Conservation (phyloP, 2,113 vertebrate species). For the Motacilla alba region DNA sequence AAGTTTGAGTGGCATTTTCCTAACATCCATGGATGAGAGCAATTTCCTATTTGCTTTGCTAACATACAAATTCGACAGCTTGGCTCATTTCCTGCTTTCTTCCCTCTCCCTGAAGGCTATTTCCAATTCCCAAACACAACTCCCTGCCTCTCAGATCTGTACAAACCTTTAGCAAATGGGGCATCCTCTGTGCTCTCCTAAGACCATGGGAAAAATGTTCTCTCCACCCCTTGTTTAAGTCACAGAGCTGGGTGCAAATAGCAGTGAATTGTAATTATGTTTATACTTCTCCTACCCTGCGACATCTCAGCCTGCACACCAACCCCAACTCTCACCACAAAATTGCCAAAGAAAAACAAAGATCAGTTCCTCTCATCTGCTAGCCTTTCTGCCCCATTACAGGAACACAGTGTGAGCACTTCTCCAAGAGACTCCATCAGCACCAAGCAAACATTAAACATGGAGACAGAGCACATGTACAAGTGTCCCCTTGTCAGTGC, state of each 20-base stretch:
- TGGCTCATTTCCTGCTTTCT: not conserved
- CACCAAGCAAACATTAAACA: not conserved
- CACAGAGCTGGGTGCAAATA: not conserved
- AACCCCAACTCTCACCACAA: not conserved
- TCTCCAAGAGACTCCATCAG: not conserved
- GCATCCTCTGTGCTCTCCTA: not conserved
- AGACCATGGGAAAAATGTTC: not conserved
- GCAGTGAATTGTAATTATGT: not conserved
- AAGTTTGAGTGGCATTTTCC: not conserved
- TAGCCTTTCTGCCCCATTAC: not conserved
- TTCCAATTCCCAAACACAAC: not conserved
- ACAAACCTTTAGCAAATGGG: not conserved
- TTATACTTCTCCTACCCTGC: not conserved
- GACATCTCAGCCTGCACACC: not conserved
- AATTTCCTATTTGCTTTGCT: not conserved
- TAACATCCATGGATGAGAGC: not conserved
- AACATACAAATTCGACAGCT: not conserved
- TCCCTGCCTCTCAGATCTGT: not conserved
- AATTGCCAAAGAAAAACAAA: slow-evolving; percentile 18
- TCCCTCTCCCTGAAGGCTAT: not conserved
- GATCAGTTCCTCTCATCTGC: not conserved
- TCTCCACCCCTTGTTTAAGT: not conserved
- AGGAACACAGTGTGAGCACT: not conserved
- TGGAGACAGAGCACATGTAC: fast-evolving
- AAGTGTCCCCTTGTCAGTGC: fast-evolving